These are phyloP conservation scores for Chanos chanos DNA, from an alignment of 2,797 vertebrate species.

Conservation along the genomic window DNA sequence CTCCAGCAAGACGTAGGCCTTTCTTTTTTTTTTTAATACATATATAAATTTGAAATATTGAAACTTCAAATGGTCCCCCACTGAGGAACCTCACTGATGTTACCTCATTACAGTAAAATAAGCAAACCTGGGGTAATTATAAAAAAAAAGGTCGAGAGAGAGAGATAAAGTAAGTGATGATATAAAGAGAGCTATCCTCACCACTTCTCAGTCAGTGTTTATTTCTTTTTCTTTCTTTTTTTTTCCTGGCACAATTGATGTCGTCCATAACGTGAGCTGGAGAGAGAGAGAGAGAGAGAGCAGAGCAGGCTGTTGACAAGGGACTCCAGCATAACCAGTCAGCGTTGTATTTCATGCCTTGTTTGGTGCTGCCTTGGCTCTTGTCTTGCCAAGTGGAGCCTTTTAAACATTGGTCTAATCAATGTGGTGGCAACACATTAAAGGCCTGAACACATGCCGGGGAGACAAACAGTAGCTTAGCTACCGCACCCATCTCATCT, in stretches of 20 bases:
- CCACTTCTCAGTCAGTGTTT: not conserved
- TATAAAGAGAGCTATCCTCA: not conserved
- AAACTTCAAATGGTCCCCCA: not conserved
- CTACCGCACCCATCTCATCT: conserved; percentile 38
- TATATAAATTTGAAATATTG: too few relatives aligned
- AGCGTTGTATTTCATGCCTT: conserved; percentile 7
- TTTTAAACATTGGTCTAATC: conserved; percentile 27
- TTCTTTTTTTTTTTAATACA: too few relatives aligned
- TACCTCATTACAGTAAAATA: conserved; percentile 16
- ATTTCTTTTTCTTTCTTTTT: too few relatives aligned
- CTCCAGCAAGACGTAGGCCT: too few relatives aligned
- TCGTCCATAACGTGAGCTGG: too few relatives aligned
- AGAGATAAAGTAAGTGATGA: not conserved
- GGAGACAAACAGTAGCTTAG: conserved; percentile 25
- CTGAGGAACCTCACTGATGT: conserved; percentile 18
- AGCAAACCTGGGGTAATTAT: not conserved
- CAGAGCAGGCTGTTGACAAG: conserved; percentile 31
- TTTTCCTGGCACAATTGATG: too few relatives aligned
- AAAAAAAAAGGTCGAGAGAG: not conserved
- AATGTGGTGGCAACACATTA: conserved; percentile 44
- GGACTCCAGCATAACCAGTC: conserved; percentile 6
- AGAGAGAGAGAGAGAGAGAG: conserved; percentile 21
- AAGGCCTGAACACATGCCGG: conserved; percentile 30
- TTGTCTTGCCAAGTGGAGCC: conserved; percentile 6
- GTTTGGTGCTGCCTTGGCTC: not conserved